Base-by-base conservation (phyloP, 2,113 vertebrate genomes). In the Danionella cerebrum region DNA sequence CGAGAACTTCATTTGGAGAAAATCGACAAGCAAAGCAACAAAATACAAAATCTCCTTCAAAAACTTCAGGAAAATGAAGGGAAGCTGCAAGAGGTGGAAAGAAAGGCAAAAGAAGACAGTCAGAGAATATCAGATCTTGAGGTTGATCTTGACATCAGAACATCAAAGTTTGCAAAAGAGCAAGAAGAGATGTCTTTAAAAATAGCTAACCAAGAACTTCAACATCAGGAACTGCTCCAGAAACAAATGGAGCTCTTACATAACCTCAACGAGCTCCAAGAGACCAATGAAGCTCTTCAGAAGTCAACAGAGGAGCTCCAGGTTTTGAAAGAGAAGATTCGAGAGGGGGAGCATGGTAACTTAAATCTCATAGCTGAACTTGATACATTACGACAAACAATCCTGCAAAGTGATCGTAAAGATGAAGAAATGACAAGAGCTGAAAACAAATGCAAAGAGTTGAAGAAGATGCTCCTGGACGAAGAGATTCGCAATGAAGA, bases 341-440 rank as follows among this genome's bases (percentile, higher is more conserved):
- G 90, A 0, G 93, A 90, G 69, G 94, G 92, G 9, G 92, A 98
- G 78, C 92, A 90, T 64, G 92, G 92, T 12, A 94, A 93, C 79
- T 94, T 90, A 65, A 96, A 91, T 69, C 83, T 98, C 69, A 91
- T 96, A 84, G 86, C 91, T 2, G 93, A 99, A 78, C 80, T 98
- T 62, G 96, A 99, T 81, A 97, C 90, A 65, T 88, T 99, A 16
- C 86, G 92, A 11, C 96, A 97, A 68, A 88, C 85, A 0, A 89
- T 99, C 4, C 84, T 96, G 45, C 94, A 98, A 80, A 97, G 98
- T 94, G 94, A 98, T 71, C 94, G 95, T 9, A 98, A 98, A 60
- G 96, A 99, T 22, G 94, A 96, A 64, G 96, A 98, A 76, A 95
- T 99, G 77, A 93, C 88, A 0, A 97, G 93, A 78, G 93, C 92